Evolutionary conservation across 1,140 invertebrate species (phyloP), one percentile per base, ranked within the genome.

Genomic region (Pseudomyrmex gracilis): DNA sequence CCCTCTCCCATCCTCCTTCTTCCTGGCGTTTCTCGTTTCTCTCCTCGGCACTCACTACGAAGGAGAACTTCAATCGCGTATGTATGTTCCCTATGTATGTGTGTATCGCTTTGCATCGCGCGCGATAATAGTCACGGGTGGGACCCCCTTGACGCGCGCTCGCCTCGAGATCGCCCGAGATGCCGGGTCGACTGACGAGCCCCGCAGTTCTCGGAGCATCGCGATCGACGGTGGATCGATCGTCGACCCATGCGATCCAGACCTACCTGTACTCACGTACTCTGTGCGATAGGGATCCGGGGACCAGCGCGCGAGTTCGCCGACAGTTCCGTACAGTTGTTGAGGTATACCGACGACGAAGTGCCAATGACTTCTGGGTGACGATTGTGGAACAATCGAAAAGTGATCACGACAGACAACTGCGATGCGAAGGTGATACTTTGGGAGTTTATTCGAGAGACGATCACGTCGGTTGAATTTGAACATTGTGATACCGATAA

Each of bases 61-160:
- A 87, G 90, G 87, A 91, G 73, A 74, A 87, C 86, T 74, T 24
- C 49, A 17, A 55, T 22, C 22, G 22, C 17, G 34, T n/a, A n/a
- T 2, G 34, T 17, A 17, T 20, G 13, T n/a, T 12, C 5, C 0
- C 17, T 15, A 2, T 15, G 24, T 43, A 13, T 45, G 3, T 20
- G 17, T n/a, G 53, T 9, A 55, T 74, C 58, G 84, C 73, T 90
- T 92, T 85, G 90, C 88, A 84, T 85, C 88, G 78, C 66, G 76
- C 85, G 87, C 91, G 88, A 93, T 93, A 91, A 93, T 89, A 92
- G 87, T 87, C 87, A 88, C 87, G 86, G 85, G 91, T 88, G 87
- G 87, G 64, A 76, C 61, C 85, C 76, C 87, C 78, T 89, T 88
- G 84, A 76, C 77, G 74, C 82, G 78, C 78, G 66, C 53, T 71